Percentiles rank a stretch among this genome's conserved stretches.
Conservation (phyloP, 2,888 invertebrate species). For the Plebejus anna region DNA sequence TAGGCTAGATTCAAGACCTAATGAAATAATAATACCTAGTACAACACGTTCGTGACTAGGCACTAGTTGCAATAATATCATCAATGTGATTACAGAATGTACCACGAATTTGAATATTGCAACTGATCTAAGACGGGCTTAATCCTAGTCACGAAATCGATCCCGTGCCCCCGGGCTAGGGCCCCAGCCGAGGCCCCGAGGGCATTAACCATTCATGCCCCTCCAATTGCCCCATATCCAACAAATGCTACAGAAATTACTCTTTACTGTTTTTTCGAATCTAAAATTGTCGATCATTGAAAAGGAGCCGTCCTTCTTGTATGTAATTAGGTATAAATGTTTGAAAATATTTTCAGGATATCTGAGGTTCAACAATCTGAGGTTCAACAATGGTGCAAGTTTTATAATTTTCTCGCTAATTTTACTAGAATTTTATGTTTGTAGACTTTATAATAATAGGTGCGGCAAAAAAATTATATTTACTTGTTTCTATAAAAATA, state of each 20-base stretch:
- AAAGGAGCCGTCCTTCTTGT: neutral
- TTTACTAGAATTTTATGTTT: no score
- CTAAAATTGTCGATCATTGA: neutral
- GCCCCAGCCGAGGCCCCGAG: constrained; percentile 40
- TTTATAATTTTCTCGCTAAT: no score
- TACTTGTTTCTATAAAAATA: no score
- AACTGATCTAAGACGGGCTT: constrained; percentile 6
- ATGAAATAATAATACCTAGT: no score
- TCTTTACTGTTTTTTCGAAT: constrained; percentile 40
- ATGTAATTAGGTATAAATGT: no score
- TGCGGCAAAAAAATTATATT: no score
- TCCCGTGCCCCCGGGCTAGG: constrained; percentile 38
- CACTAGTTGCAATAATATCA: constrained; percentile 4
- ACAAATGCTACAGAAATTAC: constrained; percentile 48
- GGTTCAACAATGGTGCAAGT: no score
- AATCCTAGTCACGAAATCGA: constrained; percentile 38
- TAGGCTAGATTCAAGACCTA: no score
- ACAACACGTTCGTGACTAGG: neutral
- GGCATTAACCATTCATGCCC: constrained; percentile 70
- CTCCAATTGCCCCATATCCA: constrained; percentile 63
- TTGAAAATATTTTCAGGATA: no score
- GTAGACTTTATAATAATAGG: no score
- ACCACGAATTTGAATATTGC: constrained; percentile 12
- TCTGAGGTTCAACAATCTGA: no score
- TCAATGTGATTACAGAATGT: neutral